Evolutionary conservation across 2,888 invertebrate genomes (phyloP), one percentile per base, ranked within the genome.

Genomic region (Ceratothoa steindachneri): DNA sequence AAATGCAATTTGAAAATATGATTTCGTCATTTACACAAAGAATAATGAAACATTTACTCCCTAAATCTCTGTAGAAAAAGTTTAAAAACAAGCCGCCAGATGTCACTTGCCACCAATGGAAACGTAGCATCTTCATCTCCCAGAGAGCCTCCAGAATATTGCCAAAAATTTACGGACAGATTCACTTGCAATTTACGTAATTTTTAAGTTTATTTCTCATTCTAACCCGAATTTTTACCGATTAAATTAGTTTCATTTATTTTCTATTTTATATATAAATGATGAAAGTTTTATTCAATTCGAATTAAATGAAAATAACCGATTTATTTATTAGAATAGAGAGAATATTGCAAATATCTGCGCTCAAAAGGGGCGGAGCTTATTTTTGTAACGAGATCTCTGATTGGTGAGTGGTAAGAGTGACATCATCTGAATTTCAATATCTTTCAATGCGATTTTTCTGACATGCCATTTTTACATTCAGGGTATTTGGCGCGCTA

Each of bases 391-490:
- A 71, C 60, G 65, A 15, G 71, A 12, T 9, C 22, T 24, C 15
- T 64, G 71, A 71, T 71, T 55, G 71, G 64, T 27, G 12, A 27
- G 29, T 31, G 9, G 15, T 30, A 69, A 72, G 67, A 74, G 73
- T 74, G 74, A 74, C 77, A 77, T 77, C 77, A 77, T 74, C 74
- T 77, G 74, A 77, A 77, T 77, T 77, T 77, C 77, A 77, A 77
- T 77, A 74, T 75, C 74, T 75, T 77, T 77, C 74, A 74, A 73
- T 72, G 74, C 67, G 72, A 77, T 77, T 77, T 77, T 77, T 77
- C 69, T 67, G 70, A 72, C 69, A 72, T 72, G 74, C 70, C 73
- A 76, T 75, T 75, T 75, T 75, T 75, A 72, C 75, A 75, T 75
- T 72, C n/a, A 72, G 69, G 75, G 75, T 72, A 75, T 75, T n/a